Evolutionary conservation across 2,797 vertebrate genomes (phyloP), one percentile per base, ranked within the genome.

Genomic region (Enteromius argenteus): DNA sequence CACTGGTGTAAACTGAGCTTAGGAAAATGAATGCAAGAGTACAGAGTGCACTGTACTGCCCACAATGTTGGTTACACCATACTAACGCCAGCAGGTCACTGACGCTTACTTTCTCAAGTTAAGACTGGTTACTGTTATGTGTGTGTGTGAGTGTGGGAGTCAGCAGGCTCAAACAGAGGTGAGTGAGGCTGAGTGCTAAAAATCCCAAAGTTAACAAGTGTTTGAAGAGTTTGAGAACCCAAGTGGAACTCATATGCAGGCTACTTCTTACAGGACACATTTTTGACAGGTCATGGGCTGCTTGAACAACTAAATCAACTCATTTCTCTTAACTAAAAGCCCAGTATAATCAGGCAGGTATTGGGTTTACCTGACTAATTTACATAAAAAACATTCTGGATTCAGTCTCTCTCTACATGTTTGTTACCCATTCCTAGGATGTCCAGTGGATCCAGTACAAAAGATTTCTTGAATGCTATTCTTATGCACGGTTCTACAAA

Each of bases 101-200:
- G 32, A 44, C 11, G 19, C 74, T 23, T 58, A 32, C 58, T 13
- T 68, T 83, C 49, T 44, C 23, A 68, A 46, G 73, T 32, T n/a
- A 8, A 77, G 23, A 44, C 62, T 83, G 46, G 17, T 44, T 79
- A 46, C 8, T 76, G 44, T 58, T 23, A 71, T 87, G 85, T 87
- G 88, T 83, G 79, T 78, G 39, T 89, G 21, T 37, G 69, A 9
- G n/a, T 27, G n/a, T 14, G 23, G 5, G 14, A 10, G 56, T 49
- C 46, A 42, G 62, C 4, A 10, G n/a, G 5, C 64, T 66, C 73
- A 51, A 35, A 15, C 21, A 35, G 19, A 23, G 27, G 58, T 27
- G 17, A 35, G 19, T 23, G 0, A 64, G 30, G 15, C 27, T 17
- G 35, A 58, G 23, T 67, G 62, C 2, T 68, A 68, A 44, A 68